Conservation (phyloP, 1,140 invertebrate species). For the Trichonephila clavata region DNA sequence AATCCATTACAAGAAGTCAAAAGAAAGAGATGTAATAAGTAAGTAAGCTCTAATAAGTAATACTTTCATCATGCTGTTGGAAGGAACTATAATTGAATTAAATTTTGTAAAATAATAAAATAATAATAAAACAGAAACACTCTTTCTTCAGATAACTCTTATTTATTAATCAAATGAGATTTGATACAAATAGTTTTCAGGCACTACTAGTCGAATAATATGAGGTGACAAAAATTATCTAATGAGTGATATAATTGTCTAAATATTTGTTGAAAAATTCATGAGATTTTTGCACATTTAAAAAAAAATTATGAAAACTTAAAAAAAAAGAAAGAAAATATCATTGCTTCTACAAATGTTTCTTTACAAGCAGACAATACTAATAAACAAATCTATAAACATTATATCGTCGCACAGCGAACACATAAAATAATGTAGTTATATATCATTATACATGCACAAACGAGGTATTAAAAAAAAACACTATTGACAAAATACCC, state of each 20-base stretch:
- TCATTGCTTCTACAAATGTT: background rate
- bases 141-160: background rate
- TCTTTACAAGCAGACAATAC: conserved; percentile 16
- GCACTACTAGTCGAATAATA: conserved; percentile 11
- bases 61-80: too few relatives aligned
- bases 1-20: too few relatives aligned
- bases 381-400: conserved; percentile 24
- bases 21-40: too few relatives aligned
- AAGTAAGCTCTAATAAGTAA: too few relatives aligned
- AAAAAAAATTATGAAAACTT: background rate
- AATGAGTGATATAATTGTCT: background rate
- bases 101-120: too few relatives aligned
- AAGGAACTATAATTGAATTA: too few relatives aligned
- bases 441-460: conserved; percentile 15
- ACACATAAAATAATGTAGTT: background rate
- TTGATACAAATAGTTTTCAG: conserved; percentile 6
- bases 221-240: background rate
- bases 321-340: background rate
- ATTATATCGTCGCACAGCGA: conserved; percentile 25
- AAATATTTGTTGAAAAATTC: background rate
- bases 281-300: background rate
- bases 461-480: background rate
- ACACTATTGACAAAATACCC: conserved; percentile 24
- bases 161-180: conserved; percentile 13
- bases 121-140: background rate